Percentiles rank a stretch among this genome's conserved stretches.
Conservation (phyloP, 2,888 invertebrate genomes). For the Heliconius cydno region DNA sequence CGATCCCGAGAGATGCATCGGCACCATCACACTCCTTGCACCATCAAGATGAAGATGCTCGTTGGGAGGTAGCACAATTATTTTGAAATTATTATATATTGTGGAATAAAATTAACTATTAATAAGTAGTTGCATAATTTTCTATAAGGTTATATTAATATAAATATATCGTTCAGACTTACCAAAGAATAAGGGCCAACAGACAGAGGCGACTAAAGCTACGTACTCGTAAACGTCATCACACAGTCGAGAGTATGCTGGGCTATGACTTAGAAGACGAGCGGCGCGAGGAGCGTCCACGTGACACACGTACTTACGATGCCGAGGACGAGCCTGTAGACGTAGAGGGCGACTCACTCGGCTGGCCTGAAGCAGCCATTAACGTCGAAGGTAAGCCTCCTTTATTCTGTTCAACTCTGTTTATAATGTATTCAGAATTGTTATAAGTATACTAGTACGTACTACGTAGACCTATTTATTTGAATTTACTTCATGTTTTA, state of each 20-base stretch:
- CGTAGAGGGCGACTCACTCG: slow-evolving; percentile 79
- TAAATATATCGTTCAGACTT: slow-evolving; percentile 61
- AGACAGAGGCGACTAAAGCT: slow-evolving; percentile 78
- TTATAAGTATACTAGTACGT: background rate
- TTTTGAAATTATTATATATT: background rate
- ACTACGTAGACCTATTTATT: background rate
- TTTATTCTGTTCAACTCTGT: background rate
- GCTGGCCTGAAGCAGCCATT: slow-evolving; percentile 78
- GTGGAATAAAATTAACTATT: background rate
- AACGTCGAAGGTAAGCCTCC: slow-evolving; percentile 66
- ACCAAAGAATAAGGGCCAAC: slow-evolving; percentile 80
- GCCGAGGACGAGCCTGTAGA: slow-evolving; percentile 81
- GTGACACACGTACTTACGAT: slow-evolving; percentile 69
- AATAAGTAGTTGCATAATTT: background rate
- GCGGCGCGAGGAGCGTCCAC: slow-evolving; percentile 73
- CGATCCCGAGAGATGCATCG: slow-evolving; percentile 71
- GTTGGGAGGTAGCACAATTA: slow-evolving; percentile 72
- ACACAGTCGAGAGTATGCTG: slow-evolving; percentile 81
- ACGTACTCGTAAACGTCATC: slow-evolving; percentile 81
- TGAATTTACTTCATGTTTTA: background rate
- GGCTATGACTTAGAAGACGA: slow-evolving; percentile 79
- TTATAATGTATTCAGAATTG: background rate
- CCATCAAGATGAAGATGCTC: slow-evolving; percentile 80
- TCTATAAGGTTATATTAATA: background rate
- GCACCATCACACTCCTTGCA: slow-evolving; percentile 71